phyloP scores from a whole-genome alignment of 2,888 invertebrate species.

The Timema cristinae region DNA sequence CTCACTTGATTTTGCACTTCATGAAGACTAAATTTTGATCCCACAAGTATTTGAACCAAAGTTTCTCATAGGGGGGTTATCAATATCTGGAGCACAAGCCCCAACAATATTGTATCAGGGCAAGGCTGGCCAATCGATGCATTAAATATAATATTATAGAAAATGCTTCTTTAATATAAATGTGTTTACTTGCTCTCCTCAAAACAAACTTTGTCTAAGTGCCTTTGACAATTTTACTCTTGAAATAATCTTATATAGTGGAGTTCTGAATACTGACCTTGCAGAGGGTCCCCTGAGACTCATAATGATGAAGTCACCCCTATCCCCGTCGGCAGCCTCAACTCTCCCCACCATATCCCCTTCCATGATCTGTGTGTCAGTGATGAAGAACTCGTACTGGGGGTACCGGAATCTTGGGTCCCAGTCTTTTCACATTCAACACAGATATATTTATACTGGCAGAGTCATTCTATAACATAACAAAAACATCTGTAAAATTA shows the following conservation, averaged over 20 bases:
- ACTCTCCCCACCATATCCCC: conserved; percentile 47
- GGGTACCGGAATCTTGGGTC: conserved; percentile 85
- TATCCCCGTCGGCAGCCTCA: conserved; percentile 85
- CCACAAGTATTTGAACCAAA: too few relatives aligned
- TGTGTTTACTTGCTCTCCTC: neutral
- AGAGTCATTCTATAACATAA: conserved; percentile 68
- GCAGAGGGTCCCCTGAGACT: conserved; percentile 67
- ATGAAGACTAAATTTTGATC: too few relatives aligned
- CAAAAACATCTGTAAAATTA: too few relatives aligned
- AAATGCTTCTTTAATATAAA: neutral
- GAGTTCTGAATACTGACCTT: conserved; percentile 44
- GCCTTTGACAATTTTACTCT: neutral
- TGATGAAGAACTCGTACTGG: conserved; percentile 75
- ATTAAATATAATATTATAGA: neutral
- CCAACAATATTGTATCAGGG: neutral
- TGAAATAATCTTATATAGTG: neutral
- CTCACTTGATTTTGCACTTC: too few relatives aligned
- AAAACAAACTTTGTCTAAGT: neutral
- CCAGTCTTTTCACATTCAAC: conserved; percentile 85
- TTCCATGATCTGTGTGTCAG: conserved; percentile 32
- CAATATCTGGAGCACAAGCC: too few relatives aligned
- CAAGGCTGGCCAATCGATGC: neutral
- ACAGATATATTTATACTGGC: conserved; percentile 77
- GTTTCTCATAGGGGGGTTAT: too few relatives aligned
- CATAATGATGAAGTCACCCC: conserved; percentile 68